A percentile compares a stretch with the other conserved stretches of the same genome.
phyloP scores from a whole-genome alignment of 2,888 invertebrate species.

The Dasypogon diadema region DNA sequence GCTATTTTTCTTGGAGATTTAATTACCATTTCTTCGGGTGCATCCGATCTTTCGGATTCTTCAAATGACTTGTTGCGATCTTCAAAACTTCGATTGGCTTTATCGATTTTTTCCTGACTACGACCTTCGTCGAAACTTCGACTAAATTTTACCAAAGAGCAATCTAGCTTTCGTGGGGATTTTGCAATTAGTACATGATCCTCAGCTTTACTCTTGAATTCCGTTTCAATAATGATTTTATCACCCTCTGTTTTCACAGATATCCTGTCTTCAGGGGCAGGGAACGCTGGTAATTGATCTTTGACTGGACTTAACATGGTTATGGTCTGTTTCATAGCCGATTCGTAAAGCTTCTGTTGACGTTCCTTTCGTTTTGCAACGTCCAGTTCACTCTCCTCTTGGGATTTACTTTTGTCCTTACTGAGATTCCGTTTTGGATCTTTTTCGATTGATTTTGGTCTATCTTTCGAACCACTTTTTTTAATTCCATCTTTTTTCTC shows the following conservation, averaged over 20 bases:
- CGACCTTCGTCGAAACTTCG: conserved; percentile 76
- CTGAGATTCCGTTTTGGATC: conserved; percentile 66
- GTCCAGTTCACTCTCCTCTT: conserved; percentile 80
- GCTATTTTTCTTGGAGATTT: conserved; percentile 74
- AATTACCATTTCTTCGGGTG: conserved; percentile 69
- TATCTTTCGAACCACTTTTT: conserved; percentile 75
- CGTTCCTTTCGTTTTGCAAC: conserved; percentile 78
- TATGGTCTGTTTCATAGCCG: conserved; percentile 80
- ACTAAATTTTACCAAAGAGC: conserved; percentile 73
- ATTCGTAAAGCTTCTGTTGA: conserved; percentile 81
- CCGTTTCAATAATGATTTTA: conserved; percentile 78
- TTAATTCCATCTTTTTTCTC: conserved; percentile 67
- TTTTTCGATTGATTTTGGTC: conserved; percentile 77
- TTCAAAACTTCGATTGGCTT: conserved; percentile 75
- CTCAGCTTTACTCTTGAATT: conserved; percentile 80
- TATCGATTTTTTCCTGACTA: conserved; percentile 70
- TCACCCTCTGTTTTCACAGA: conserved; percentile 79
- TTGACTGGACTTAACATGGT: conserved; percentile 81
- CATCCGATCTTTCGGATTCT: conserved; percentile 73
- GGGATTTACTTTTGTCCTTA: conserved; percentile 77
- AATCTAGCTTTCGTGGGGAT: conserved; percentile 79
- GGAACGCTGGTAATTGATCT: conserved; percentile 78
- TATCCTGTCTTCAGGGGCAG: conserved; percentile 80
- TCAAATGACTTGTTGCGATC: conserved; percentile 75
- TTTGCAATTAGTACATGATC: conserved; percentile 83